A percentile compares a stretch with the other conserved stretches of the same genome.
Evolutionary conservation across 64 coral and sea anemone species (phyloP).

Genomic region (Cladopsammia gracilis): DNA sequence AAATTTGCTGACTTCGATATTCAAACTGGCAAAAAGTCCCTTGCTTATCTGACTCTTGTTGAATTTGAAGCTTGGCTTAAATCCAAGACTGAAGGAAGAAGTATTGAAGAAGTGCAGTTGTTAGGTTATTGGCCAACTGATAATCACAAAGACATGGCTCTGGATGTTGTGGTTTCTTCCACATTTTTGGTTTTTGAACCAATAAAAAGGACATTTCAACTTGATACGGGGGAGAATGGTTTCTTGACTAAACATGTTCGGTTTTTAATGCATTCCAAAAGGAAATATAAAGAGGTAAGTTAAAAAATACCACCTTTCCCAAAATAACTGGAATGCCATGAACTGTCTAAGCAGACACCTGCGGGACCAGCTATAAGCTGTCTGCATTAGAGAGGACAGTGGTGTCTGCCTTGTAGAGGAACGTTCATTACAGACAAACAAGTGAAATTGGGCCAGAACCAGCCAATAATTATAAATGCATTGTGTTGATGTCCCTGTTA

Average conservation of each 20-base stretch:
- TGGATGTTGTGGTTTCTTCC: constrained; percentile 78
- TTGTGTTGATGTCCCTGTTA: too few relatives aligned
- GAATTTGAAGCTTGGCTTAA: constrained; percentile 91
- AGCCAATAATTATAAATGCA: too few relatives aligned
- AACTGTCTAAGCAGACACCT: too few relatives aligned
- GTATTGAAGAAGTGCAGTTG: constrained; percentile 25
- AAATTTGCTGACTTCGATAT: constrained; percentile 82
- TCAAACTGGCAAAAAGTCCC: constrained; percentile 88
- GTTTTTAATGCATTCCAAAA: constrained; percentile 76
- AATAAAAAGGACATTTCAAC: constrained; percentile 85
- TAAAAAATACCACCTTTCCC: neutral
- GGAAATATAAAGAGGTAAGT: constrained; percentile 82
- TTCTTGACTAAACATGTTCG: constrained; percentile 87
- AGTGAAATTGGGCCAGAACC: too few relatives aligned
- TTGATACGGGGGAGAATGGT: constrained; percentile 79
- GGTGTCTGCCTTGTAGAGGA: too few relatives aligned
- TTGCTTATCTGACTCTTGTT: constrained; percentile 76
- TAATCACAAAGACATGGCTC: constrained; percentile 71
- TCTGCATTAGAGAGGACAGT: too few relatives aligned
- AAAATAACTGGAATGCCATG: too few relatives aligned
- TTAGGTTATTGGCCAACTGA: constrained; percentile 63
- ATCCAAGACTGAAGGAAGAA: constrained; percentile 36
- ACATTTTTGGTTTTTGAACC: constrained; percentile 88
- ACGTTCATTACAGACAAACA: too few relatives aligned
- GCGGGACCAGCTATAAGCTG: too few relatives aligned